Evolutionary conservation across 2,888 invertebrate species (phyloP).

Genomic region (Lithophane semibrunnea): DNA sequence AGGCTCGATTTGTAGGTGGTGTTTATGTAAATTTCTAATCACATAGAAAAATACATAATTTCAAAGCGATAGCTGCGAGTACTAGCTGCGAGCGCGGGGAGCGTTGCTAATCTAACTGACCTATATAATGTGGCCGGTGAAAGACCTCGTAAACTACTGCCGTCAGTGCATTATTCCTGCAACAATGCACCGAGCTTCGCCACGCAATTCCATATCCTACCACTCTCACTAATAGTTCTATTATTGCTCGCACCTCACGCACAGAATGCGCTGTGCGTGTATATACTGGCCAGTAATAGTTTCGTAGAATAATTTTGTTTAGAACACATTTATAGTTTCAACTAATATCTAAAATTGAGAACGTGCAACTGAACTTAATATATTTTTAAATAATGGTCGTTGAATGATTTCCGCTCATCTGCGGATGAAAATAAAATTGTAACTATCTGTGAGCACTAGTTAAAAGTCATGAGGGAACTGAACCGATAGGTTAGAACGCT

Average conservation of each 20-base stretch:
- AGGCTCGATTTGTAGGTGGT: background rate
- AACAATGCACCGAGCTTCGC: constrained; percentile 79
- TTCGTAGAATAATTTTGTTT: constrained; percentile 86
- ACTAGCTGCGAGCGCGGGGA: constrained; percentile 70
- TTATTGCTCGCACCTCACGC: constrained; percentile 68
- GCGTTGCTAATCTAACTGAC: constrained; percentile 89
- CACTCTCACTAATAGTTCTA: constrained; percentile 72
- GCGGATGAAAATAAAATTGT: constrained; percentile 44
- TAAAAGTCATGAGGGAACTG: constrained; percentile 17
- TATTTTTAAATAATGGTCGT: constrained; percentile 51
- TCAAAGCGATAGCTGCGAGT: constrained; percentile 62
- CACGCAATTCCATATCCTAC: constrained; percentile 81
- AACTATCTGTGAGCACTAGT: constrained; percentile 25
- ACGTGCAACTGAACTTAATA: constrained; percentile 60
- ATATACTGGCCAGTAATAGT: constrained; percentile 70
- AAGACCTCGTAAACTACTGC: constrained; percentile 90
- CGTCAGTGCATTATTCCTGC: constrained; percentile 87
- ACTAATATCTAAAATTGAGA: constrained; percentile 82
- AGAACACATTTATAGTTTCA: constrained; percentile 80
- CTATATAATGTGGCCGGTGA: constrained; percentile 88
- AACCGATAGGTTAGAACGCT: constrained; percentile 52
- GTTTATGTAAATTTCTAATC: constrained; percentile 39
- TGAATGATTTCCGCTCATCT: constrained; percentile 33
- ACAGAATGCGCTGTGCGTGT: constrained; percentile 67
- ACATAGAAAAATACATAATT: constrained; percentile 57